Conservation (phyloP, 2,113 vertebrate species). For the Labeo rohita region DNA sequence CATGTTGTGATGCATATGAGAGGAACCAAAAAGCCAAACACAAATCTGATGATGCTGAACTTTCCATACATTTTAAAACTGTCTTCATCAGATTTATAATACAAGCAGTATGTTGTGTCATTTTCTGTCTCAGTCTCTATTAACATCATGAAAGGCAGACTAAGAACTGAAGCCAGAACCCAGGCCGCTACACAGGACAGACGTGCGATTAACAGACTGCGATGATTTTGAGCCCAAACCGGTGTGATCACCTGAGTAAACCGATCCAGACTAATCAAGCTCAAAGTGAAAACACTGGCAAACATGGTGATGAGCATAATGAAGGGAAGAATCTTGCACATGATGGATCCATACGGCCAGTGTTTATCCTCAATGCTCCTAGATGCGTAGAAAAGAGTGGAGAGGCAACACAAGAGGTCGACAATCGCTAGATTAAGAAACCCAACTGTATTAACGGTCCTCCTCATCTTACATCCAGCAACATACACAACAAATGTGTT, state of each 20-base stretch:
- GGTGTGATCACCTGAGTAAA: slow-evolving; percentile 78
- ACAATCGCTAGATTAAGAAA: slow-evolving; percentile 81
- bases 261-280: slow-evolving; percentile 79
- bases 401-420: slow-evolving; percentile 80
- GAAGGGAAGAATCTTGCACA: slow-evolving; percentile 80
- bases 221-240: slow-evolving; percentile 83
- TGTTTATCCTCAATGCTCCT: slow-evolving; percentile 66
- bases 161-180: slow-evolving; percentile 72
- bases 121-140: slow-evolving; percentile 50
- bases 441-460: slow-evolving; percentile 79
- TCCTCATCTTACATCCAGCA: slow-evolving; percentile 77
- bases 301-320: slow-evolving; percentile 83
- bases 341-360: slow-evolving; percentile 77
- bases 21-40: slow-evolving; percentile 79
- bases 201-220: slow-evolving; percentile 58
- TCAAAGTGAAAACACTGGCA: slow-evolving; percentile 79
- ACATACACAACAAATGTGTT: slow-evolving; percentile 84
- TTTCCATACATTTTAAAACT: neutral
- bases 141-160: slow-evolving; percentile 74
- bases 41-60: slow-evolving; percentile 59
- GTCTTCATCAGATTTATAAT: neutral
- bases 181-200: slow-evolving; percentile 69
- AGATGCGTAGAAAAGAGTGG: slow-evolving; percentile 73
- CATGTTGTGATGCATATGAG: slow-evolving; percentile 70
- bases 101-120: no score